Evolutionary conservation across 2,113 vertebrate species (phyloP).

Genomic region (Lathamus discolor): DNA sequence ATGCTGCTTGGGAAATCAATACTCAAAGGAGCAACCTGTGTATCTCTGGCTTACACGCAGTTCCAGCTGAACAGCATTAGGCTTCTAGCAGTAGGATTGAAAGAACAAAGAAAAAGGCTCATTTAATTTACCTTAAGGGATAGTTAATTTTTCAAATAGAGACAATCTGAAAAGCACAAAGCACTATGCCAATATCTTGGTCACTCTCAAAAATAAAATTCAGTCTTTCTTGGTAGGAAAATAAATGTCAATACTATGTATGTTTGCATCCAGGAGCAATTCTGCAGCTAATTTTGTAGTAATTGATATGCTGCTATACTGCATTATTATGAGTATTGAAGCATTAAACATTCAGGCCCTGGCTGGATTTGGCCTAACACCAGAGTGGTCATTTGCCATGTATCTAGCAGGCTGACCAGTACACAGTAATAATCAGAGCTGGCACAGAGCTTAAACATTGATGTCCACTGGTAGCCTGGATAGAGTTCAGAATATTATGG

Average conservation of each 20-base stretch:
- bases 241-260: background rate
- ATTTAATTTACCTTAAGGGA: slow-evolving; percentile 55
- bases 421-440: background rate
- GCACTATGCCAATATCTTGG: slow-evolving; percentile 4
- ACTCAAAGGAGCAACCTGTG: background rate
- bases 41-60: background rate
- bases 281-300: slow-evolving; percentile 6
- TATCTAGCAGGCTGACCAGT: background rate
- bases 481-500: background rate
- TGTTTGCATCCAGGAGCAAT: slow-evolving; percentile 46
- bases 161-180: slow-evolving; percentile 29
- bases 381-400: background rate
- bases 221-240: slow-evolving; percentile 21
- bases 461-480: background rate
- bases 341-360: background rate
- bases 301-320: slow-evolving; percentile 35
- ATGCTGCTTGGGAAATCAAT: background rate
- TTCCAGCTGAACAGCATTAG: background rate
- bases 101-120: slow-evolving; percentile 29
- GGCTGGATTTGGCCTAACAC: background rate
- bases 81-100: slow-evolving; percentile 14
- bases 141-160: slow-evolving; percentile 41
- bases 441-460: background rate
- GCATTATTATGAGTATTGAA: slow-evolving; percentile 8
- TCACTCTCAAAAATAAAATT: slow-evolving; percentile 47